These are phyloP conservation scores for Drosophila grimshawi DNA, from an alignment of 1,140 invertebrate genomes.

Conservation along the genomic window DNA sequence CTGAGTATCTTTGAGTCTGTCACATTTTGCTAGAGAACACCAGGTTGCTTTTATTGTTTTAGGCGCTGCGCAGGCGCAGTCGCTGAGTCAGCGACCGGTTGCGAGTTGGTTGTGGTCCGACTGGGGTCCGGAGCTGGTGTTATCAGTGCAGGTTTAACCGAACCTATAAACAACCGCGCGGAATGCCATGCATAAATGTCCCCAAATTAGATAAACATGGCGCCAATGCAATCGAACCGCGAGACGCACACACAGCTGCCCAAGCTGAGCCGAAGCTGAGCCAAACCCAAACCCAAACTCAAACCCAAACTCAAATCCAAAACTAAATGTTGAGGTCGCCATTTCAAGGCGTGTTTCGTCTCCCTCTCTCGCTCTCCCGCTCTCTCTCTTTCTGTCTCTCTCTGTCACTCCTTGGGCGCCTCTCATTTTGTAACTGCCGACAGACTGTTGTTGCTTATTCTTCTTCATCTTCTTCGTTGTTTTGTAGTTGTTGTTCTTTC, in stretches of 20 bases:
- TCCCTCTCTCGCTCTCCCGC: conserved; percentile 4
- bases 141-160: conserved; percentile 85
- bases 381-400: conserved; percentile 14
- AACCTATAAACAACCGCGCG: conserved; percentile 84
- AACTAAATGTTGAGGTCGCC: conserved; percentile 40
- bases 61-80: conserved; percentile 38
- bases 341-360: conserved; percentile 70
- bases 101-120: background rate
- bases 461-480: background rate
- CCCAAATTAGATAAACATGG: conserved; percentile 85
- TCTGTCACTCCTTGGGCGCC: background rate
- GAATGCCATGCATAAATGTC: conserved; percentile 85
- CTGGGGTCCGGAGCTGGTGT: conserved; percentile 37
- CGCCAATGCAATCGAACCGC: conserved; percentile 83
- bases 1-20: background rate
- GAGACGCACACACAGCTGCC: conserved; percentile 48
- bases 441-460: conserved; percentile 8
- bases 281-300: conserved; percentile 5
- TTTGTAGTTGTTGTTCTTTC: background rate
- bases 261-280: conserved; percentile 7
- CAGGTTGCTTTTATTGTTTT: conserved; percentile 33
- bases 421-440: conserved; percentile 20
- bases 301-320: conserved; percentile 12
- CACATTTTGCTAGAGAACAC: background rate
- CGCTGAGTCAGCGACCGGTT: conserved; percentile 22